Base-by-base conservation (phyloP, 2,888 invertebrate species). In the Dioctria rufipes region DNA sequence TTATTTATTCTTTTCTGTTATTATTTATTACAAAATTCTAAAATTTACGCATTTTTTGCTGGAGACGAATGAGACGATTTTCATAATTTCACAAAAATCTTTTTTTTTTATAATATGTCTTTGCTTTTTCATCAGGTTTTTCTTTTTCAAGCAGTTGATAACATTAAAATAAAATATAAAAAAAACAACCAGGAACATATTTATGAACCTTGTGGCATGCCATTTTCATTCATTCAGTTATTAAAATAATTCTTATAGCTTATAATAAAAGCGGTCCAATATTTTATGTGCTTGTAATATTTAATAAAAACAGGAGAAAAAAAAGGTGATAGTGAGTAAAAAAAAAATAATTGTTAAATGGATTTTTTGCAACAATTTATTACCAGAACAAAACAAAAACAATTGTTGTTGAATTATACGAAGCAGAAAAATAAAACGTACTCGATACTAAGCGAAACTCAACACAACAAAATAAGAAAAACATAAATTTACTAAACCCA, bases 261-360 rank as follows among this genome's bases (percentile, higher is more conserved):
- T 77, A 63, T 77, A 77, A 77, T 63, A 63, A 63, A 39, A 77
- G 77, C 77, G 77, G 77, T 77, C 77, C 77, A 77, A 77, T 77
- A 77, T 78, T 66, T 78, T 78, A 82, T 39, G 71, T 79, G 69
- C 80, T 79, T 81, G 80, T 80, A 71, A 80, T 82, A 75, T 75
- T 77, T 77, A 77, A 77, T 63, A 58, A 73, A 25, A 73, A 73
- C 73, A 73, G 73, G 73, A 73, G 25, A 67, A 25, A 25, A 25
- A 73, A 73, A 73, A 58, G 39, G 73, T 73, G 73, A 73, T 73
- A 58, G 9, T 73, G 73, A 58, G 40, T 58, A 73, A 73, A 73
- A 67, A 67, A n/a, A 60, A 73, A 40, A 40, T 58, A 40, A 73
- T 73, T 73, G 73, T 73, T 73, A 43, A 58, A 73, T 73, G 58